These are phyloP conservation scores for Platysteira castanea DNA, from an alignment of 2,113 vertebrate genomes.

Conservation along the genomic window DNA sequence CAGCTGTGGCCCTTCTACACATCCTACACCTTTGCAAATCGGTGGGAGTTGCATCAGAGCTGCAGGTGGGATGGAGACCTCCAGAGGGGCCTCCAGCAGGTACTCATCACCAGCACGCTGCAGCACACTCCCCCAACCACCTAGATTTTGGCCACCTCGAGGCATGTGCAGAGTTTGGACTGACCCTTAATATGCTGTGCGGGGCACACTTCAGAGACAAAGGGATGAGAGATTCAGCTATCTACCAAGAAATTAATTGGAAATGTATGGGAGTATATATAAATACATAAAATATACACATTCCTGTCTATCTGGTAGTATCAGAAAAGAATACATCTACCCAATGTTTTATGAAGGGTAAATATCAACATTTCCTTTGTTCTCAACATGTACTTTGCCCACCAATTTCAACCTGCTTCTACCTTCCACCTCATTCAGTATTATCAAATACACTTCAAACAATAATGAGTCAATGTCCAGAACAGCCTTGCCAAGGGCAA, in stretches of 20 bases:
- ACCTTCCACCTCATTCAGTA: not conserved
- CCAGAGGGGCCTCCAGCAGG: accelerated
- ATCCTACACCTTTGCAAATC: accelerated
- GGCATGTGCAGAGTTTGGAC: not conserved
- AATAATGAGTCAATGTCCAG: not conserved
- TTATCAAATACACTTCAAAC: not conserved
- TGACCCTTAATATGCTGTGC: not conserved
- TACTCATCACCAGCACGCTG: accelerated
- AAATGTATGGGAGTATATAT: not conserved
- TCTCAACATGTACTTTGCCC: not conserved
- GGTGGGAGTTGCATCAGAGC: not conserved
- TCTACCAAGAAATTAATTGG: not conserved
- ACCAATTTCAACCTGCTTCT: not conserved
- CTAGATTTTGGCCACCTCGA: not conserved
- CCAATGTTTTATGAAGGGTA: not conserved
- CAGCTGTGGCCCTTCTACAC: not conserved
- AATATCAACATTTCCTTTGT: not conserved
- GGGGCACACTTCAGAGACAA: not conserved
- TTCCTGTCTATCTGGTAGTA: not conserved
- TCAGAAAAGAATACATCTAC: not conserved
- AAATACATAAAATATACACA: not conserved
- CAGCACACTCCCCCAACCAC: accelerated
- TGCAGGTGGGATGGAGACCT: not conserved
- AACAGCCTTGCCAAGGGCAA: not conserved
- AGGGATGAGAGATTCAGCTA: not conserved